A percentile compares a stretch with the other conserved stretches of the same genome.
phyloP scores from a whole-genome alignment of 2,888 invertebrate species.

The Plutella xylostella region DNA sequence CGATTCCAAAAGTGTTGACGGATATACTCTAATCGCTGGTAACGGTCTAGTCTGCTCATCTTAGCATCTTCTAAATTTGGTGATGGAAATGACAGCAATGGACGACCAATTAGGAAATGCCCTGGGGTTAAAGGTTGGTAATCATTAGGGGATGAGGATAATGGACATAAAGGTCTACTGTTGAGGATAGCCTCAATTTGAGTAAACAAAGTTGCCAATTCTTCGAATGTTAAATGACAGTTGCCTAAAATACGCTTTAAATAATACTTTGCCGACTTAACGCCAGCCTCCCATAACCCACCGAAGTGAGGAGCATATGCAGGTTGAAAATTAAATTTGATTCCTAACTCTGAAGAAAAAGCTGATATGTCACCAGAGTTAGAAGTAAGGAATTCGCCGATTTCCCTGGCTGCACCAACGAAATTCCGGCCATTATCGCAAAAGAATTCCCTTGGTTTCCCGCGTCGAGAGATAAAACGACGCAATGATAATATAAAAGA shows the following conservation, averaged over 20 bases:
- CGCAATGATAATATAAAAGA: not conserved
- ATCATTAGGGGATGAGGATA: constrained; percentile 18
- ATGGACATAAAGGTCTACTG: constrained; percentile 19
- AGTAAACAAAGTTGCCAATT: constrained; percentile 11
- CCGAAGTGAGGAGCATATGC: constrained; percentile 3
- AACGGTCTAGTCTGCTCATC: not conserved
- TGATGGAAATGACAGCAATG: not conserved
- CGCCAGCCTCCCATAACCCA: not conserved
- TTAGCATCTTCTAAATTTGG: not conserved
- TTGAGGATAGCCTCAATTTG: constrained; percentile 19
- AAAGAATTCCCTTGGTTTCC: not conserved
- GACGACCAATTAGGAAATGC: constrained; percentile 20
- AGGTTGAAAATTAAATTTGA: not conserved
- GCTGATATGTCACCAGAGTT: too few species aligned
- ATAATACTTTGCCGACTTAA: not conserved
- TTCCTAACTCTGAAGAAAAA: not conserved
- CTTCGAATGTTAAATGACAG: constrained; percentile 3
- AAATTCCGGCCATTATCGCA: constrained; percentile 4
- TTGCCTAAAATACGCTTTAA: constrained; percentile 1
- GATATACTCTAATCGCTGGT: not conserved
- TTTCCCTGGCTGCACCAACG: not conserved
- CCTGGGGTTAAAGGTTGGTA: constrained; percentile 17
- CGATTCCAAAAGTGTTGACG: not conserved
- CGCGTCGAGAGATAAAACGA: constrained; percentile 1
- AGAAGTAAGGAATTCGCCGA: too few species aligned